Base-by-base conservation (phyloP, 2,888 invertebrate species). In the Steromphala cineraria region DNA sequence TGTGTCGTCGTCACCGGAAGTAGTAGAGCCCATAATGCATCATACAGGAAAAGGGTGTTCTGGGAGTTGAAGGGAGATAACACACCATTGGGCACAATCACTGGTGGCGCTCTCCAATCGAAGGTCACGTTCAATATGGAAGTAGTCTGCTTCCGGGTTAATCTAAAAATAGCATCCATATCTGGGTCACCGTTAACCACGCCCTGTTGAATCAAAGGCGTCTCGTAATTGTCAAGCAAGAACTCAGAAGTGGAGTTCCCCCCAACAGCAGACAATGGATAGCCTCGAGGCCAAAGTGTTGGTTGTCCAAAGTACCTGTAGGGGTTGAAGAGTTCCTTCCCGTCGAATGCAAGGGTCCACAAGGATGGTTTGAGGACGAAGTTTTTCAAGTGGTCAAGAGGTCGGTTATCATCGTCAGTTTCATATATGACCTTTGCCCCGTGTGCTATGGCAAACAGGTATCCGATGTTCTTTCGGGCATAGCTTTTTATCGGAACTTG, bases 151-250 rank as follows among this genome's bases (percentile, higher is more conserved):
- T 83, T 84, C 52, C 89, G 77, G n/a, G 89, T 89, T 62, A 90
- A 82, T 75, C 91, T 71, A 80, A 84, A 89, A 13, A 91, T 81
- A 31, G 91, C 89, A 82, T 91, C 91, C 53, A 91, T 87, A 82
- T 91, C 91, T 0, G 91, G 91, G 78, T 91, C 90, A 10, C 88
- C 89, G 71, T 89, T 87, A 53, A 87, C 89, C 1, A 91, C 74
- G 13, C 90, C 88, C 80, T 91, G 91, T 67, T 90, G 90, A 17
- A 90, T 85, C 21, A 83, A 78, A 0, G 90, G 90, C 3, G 86
- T 82, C 5, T 36, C 24, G 24, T 15, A 55, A 1, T 67, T 46
- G 24, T 82, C 81, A 10, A 85, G 75, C 2, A 67, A 56, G 62
- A 87, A 85, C 24, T 81, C 52, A 21, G 80, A 17, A 46, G 21